phyloP scores from a whole-genome alignment of 2,113 vertebrate genomes.

The Puntigrus tetrazona region DNA sequence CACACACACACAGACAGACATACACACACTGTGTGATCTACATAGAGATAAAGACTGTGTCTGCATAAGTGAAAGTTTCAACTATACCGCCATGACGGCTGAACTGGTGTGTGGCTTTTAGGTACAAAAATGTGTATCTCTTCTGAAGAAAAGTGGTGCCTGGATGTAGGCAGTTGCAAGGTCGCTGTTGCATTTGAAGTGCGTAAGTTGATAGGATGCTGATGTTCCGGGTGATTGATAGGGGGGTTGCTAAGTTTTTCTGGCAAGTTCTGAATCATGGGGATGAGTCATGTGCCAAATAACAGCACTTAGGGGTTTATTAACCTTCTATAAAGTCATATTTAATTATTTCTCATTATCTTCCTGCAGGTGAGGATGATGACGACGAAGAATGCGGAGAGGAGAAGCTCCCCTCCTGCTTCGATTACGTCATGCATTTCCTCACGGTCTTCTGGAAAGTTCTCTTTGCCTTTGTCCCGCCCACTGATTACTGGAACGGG shows the following conservation, averaged over 20 bases:
- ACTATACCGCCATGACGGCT: neutral
- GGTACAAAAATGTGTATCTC: neutral
- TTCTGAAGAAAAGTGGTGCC: neutral
- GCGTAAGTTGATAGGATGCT: too few relatives aligned
- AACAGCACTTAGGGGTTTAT: neutral
- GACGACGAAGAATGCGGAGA: conserved; percentile 97
- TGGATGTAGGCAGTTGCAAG: neutral
- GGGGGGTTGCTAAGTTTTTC: too few relatives aligned
- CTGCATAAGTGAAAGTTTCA: neutral
- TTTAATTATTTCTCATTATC: neutral
- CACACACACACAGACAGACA: too few relatives aligned
- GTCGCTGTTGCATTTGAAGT: too few relatives aligned
- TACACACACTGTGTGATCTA: neutral
- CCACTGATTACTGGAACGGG: conserved; percentile 98
- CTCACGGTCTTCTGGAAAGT: conserved; percentile 99
- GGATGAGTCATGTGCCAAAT: neutral
- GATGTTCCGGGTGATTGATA: too few relatives aligned
- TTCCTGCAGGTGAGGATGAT: conserved; percentile 80
- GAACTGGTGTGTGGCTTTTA: neutral
- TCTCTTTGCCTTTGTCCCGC: conserved; percentile 96
- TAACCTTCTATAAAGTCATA: neutral
- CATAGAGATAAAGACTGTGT: neutral
- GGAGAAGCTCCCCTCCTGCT: conserved; percentile 98
- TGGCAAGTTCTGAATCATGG: too few relatives aligned
- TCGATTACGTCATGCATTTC: conserved; percentile 99